Evolutionary conservation across 2,888 invertebrate genomes (phyloP).

Genomic region (Hydrotaea cyrtoneurina): DNA sequence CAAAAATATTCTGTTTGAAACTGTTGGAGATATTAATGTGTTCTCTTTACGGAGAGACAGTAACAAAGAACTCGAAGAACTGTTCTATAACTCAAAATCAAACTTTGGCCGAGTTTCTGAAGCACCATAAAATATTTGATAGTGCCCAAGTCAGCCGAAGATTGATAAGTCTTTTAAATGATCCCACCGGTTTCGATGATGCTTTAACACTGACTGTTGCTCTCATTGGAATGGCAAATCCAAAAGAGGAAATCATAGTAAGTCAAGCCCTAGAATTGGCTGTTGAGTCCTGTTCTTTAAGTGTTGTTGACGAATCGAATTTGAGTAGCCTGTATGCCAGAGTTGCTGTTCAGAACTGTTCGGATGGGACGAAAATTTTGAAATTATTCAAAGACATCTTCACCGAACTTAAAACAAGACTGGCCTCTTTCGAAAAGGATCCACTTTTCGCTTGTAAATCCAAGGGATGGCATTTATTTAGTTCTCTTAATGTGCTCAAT

Average conservation of each 20-base stretch:
- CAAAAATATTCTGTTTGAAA: conserved; percentile 85
- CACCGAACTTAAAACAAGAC: conserved; percentile 53
- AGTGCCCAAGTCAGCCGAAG: conserved; percentile 80
- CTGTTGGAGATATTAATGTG: conserved; percentile 82
- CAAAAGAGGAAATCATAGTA: conserved; percentile 70
- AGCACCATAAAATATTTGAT: conserved; percentile 79
- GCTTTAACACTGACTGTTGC: conserved; percentile 82
- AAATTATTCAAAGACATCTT: conserved; percentile 75
- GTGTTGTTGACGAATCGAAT: conserved; percentile 75
- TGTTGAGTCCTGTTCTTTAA: conserved; percentile 68
- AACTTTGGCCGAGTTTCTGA: conserved; percentile 79
- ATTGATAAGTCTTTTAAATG: conserved; percentile 82
- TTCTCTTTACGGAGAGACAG: conserved; percentile 79
- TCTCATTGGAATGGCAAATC: conserved; percentile 82
- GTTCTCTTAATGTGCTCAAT: conserved; percentile 74
- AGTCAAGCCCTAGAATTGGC: conserved; percentile 69
- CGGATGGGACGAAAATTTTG: conserved; percentile 71
- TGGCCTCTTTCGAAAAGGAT: conserved; percentile 77
- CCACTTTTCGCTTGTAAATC: conserved; percentile 82
- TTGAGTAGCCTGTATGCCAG: conserved; percentile 74
- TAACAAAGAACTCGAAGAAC: conserved; percentile 77
- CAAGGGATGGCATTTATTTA: conserved; percentile 83
- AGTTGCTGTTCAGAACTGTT: conserved; percentile 71
- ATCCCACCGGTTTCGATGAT: conserved; percentile 83
- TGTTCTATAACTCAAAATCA: conserved; percentile 78